Evolutionary conservation across 2,888 invertebrate genomes (phyloP), one percentile per base, ranked within the genome.

Genomic region (Papilio demoleus): DNA sequence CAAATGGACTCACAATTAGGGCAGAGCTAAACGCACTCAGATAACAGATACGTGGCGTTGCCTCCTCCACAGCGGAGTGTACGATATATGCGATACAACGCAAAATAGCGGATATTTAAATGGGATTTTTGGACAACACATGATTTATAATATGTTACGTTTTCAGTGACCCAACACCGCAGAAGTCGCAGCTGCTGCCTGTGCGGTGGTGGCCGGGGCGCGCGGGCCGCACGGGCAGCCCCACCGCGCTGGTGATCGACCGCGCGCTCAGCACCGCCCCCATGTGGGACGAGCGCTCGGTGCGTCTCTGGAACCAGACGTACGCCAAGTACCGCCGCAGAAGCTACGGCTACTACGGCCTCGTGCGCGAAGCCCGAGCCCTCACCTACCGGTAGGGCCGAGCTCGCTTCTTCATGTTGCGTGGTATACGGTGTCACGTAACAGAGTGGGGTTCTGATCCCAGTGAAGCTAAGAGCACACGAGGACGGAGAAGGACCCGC

Each of bases 161-260:
- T 84, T 86, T 60, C 85, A 92, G 92, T 59, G 87, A 92, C 72
- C 92, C 92, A 1, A 91, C 92, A 0, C 92, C 92, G 0, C 73
- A 72, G n/a, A 75, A 77, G 0, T 78, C 87, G 0, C 72, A 70
- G 0, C 75, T 86, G 38, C 75, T 86, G 4, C 90, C 90, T 0
- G 73, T 88, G 70, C 85, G 84, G 14, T 92, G 92, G 92, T 77
- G 75, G 0, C 85, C 92, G 1, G 88, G 89, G 42, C 42, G 9
- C 0, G 42, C 19, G 19, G 19, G 17, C 71, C 82, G 83, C 64
- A 79, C 79, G 2, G 70, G 74, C 73, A 88, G 87, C 81, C 91
- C 91, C 8, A 76, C 72, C 6, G 90, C 88, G 0, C 79, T 92
- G 47, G 79, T 90, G 62, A 87, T 92, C 65, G 90, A 88, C 79